Conservation (phyloP, 2,797 vertebrate genomes). For the Garrulus glandarius region DNA sequence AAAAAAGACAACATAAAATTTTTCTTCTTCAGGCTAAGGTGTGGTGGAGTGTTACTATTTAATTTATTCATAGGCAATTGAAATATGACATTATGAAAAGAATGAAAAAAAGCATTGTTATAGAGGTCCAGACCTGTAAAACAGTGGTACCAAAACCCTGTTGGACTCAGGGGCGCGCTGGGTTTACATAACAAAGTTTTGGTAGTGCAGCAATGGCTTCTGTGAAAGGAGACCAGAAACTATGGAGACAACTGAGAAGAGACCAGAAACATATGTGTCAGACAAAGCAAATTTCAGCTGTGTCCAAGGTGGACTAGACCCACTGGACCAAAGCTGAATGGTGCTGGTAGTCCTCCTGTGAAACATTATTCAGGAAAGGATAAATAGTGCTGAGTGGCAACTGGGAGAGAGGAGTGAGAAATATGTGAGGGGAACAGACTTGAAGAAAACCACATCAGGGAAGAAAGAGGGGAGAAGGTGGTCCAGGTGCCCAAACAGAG, state of each 20-base stretch:
- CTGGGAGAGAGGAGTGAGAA: neutral
- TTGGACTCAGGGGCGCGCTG: accelerated
- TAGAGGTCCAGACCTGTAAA: neutral
- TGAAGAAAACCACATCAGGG: neutral
- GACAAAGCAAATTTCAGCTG: neutral
- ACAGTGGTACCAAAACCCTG: neutral
- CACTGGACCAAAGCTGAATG: neutral
- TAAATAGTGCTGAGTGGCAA: neutral
- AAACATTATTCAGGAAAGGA: neutral
- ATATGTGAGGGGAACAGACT: neutral
- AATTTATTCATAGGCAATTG: neutral
- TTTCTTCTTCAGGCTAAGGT: neutral
- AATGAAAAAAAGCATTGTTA: neutral
- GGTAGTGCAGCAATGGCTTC: neutral
- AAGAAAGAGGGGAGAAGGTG: neutral
- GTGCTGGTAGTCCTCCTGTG: neutral
- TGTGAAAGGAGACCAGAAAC: neutral
- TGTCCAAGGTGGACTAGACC: neutral
- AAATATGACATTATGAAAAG: neutral
- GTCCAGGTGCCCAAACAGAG: neutral
- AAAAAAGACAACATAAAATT: neutral
- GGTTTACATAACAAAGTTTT: accelerated
- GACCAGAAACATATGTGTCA: neutral
- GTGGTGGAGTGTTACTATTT: accelerated
- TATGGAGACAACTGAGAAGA: neutral